Evolutionary conservation across 2,797 vertebrate species (phyloP).

Genomic region (Periparus ater): DNA sequence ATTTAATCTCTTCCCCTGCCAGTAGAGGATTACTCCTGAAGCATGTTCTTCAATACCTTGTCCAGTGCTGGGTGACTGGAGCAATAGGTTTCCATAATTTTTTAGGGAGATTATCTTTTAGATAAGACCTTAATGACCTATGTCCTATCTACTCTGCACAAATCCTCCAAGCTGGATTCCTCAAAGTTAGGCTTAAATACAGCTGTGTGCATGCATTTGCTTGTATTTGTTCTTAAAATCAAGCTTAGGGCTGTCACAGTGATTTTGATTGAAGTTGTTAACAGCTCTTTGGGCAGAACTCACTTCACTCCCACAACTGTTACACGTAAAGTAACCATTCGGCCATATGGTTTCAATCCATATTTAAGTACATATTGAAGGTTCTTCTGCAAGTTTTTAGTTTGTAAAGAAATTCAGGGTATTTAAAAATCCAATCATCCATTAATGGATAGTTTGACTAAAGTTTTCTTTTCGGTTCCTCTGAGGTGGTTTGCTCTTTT

Average conservation of each 20-base stretch:
- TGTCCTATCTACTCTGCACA: slow-evolving; percentile 34
- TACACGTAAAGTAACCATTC: neutral
- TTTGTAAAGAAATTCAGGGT: neutral
- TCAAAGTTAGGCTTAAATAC: slow-evolving; percentile 43
- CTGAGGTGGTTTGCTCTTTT: neutral
- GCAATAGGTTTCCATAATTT: slow-evolving; percentile 51
- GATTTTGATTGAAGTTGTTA: slow-evolving; percentile 12
- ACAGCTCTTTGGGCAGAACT: neutral
- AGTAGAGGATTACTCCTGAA: slow-evolving; percentile 63
- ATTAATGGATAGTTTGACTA: neutral
- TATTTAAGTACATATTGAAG: fast-evolving
- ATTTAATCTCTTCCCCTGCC: slow-evolving; percentile 67
- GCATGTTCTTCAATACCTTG: slow-evolving; percentile 53
- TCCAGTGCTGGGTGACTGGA: slow-evolving; percentile 42
- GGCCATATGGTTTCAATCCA: neutral
- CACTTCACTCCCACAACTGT: neutral
- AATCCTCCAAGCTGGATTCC: slow-evolving; percentile 48
- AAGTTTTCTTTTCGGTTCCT: neutral
- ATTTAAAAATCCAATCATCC: neutral
- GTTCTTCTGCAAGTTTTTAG: neutral
- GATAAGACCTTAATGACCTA: slow-evolving; percentile 48
- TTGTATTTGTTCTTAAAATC: slow-evolving; percentile 19
- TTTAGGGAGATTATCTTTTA: slow-evolving; percentile 70
- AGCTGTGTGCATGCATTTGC: slow-evolving; percentile 52
- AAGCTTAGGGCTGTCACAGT: neutral